Evolutionary conservation across 2,113 vertebrate species (phyloP), one percentile per base, ranked within the genome.

Genomic region (Colaptes auratus): DNA sequence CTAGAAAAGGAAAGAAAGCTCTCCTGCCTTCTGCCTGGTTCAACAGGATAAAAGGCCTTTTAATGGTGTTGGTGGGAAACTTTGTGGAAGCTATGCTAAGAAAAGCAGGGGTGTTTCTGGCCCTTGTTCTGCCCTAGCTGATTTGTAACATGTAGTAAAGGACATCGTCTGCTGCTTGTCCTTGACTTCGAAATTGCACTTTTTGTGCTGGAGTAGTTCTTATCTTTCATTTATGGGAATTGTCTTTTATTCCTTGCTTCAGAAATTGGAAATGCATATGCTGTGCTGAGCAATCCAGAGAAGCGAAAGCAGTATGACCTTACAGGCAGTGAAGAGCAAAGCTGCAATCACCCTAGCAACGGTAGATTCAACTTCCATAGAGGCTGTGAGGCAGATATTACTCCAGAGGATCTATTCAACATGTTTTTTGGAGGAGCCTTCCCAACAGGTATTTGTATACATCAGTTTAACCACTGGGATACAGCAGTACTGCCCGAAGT

Each of bases 401-500:
- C 99, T 63, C 99, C 99, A 5, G 99, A 99, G 89, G 99, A 99
- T 97, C 98, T 99, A 55, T 99, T 99, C 96, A 99, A 99, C 96
- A 99, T 99, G 98, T 99, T 99, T 96, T 99, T 99, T 83, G 99
- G 99, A 82, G 99, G 99, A 7, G 98, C 98, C 44, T 99, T 99
- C 93, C 98, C 99, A 63, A 98, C 99, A 96, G 98, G 99, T 99
- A 98, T 96, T 96, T 88, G 19, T 71, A 42, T 66, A 35, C 14
- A 13, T 46, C 55, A 25, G 9, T 59, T 4, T 83, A 48, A n/a
- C 53, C 56, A 30, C 52, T 0, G 0, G 31, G 31, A 52, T 66
- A 10, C 23, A 30, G 12, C 60, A 44, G 1, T 56, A 31, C 27
- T 81, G 35, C 42, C 8, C 12, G 19, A 53, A 53, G 21, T 27